phyloP scores from a whole-genome alignment of 2,888 invertebrate species.

The Belgica antarctica region DNA sequence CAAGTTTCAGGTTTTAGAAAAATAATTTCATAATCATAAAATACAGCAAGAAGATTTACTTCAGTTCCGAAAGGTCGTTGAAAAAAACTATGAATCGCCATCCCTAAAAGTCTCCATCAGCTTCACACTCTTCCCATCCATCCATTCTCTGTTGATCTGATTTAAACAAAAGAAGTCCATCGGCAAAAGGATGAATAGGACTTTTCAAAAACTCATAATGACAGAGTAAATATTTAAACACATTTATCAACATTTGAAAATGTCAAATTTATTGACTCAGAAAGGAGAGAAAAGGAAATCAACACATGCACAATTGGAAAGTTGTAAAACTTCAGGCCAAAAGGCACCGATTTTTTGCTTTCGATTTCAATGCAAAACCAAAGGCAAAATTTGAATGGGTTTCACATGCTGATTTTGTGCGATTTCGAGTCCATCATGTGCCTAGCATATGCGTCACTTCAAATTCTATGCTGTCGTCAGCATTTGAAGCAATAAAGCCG shows the following conservation, averaged over 20 bases:
- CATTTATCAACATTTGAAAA: conserved; percentile 10
- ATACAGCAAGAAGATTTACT: too few species aligned
- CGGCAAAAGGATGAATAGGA: background rate
- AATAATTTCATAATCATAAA: too few species aligned
- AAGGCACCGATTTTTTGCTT: conserved; percentile 30
- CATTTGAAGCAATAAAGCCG: background rate
- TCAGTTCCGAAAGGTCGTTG: too few species aligned
- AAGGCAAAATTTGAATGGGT: background rate
- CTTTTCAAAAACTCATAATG: background rate
- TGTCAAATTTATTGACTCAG: conserved; percentile 20
- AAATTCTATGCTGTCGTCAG: background rate
- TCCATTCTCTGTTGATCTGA: too few species aligned
- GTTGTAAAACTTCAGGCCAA: background rate
- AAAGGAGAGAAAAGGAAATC: conserved; percentile 25
- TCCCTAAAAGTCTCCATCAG: too few species aligned
- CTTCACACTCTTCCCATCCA: too few species aligned
- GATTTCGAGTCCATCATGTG: conserved; percentile 15
- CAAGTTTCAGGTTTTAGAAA: too few species aligned
- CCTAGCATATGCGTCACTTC: conserved; percentile 31
- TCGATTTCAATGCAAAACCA: background rate
- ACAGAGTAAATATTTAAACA: conserved; percentile 30
- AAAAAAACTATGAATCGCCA: too few species aligned
- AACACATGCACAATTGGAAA: background rate
- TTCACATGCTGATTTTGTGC: background rate
- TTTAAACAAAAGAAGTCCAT: background rate